Conservation (phyloP, 1,140 invertebrate species). For the Helicoverpa armigera region DNA sequence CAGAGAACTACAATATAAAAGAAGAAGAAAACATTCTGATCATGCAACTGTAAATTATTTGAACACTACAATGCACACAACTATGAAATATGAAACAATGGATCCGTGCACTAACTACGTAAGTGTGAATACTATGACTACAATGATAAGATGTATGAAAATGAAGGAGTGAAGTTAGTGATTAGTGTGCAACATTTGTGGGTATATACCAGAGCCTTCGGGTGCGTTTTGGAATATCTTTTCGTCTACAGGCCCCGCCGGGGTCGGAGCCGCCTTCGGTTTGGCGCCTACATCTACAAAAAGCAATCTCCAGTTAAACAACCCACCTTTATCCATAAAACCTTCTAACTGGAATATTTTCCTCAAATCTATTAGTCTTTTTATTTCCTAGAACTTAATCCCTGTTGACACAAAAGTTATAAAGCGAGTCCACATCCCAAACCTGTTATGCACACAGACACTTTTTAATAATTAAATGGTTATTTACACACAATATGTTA, state of each 20-base stretch:
- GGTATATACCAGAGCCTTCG: conserved; percentile 88
- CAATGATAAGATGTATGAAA: not conserved
- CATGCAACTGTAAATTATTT: no score
- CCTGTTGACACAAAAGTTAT: conserved; percentile 19
- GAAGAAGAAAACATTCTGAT: no score
- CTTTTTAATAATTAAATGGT: not conserved
- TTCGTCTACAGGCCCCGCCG: conserved; percentile 86
- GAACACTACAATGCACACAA: no score
- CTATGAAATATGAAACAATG: no score
- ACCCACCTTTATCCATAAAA: conserved; percentile 27
- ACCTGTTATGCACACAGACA: not conserved
- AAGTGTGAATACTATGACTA: no score
- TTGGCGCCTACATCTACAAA: conserved; percentile 87
- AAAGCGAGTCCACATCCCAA: conserved; percentile 7
- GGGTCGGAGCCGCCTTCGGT: conserved; percentile 81
- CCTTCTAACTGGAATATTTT: not conserved
- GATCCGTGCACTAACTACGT: no score
- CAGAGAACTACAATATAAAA: no score
- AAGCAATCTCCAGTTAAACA: conserved; percentile 62
- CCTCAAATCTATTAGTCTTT: not conserved
- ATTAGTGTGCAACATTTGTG: conserved; percentile 51
- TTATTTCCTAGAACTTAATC: not conserved
- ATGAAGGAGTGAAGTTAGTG: conserved; percentile 27
- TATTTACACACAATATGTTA: not conserved
- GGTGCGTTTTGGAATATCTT: conserved; percentile 88